These are phyloP conservation scores for Pelagia noctiluca DNA, from an alignment of 30 jellyfish, hydroid and myxozoan genomes.

Conservation along the genomic window DNA sequence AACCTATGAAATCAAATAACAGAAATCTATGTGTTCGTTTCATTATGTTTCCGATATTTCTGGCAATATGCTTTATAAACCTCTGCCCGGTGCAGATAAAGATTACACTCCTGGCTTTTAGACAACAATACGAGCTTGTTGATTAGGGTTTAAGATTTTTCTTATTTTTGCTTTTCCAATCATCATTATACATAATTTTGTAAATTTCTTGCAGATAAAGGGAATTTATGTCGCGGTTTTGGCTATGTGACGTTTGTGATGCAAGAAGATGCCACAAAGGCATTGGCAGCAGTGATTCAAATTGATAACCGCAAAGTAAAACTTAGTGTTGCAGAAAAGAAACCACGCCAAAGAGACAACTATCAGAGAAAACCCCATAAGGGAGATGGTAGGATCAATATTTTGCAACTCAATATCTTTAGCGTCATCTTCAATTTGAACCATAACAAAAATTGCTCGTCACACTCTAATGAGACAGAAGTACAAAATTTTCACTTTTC, in stretches of 20 bases:
- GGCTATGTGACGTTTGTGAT: conserved; percentile 93
- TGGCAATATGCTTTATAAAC: background rate
- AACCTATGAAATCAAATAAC: background rate
- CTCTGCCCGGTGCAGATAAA: background rate
- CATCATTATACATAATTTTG: background rate
- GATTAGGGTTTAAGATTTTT: background rate
- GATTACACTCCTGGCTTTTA: no score
- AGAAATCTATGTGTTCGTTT: background rate
- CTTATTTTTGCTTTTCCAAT: background rate
- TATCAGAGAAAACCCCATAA: conserved; percentile 17
- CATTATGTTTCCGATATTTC: background rate
- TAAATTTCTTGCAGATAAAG: conserved; percentile 57
- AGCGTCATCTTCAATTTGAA: no score
- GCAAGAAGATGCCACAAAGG: conserved; percentile 95
- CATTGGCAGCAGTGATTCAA: conserved; percentile 24
- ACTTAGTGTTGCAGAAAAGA: conserved; percentile 80
- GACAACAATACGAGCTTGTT: background rate
- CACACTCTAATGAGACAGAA: no score
- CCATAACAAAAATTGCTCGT: no score
- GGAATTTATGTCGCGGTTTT: conserved; percentile 93
- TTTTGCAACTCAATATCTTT: no score
- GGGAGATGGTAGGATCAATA: background rate
- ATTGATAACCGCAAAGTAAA: conserved; percentile 64
- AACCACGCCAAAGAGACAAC: conserved; percentile 73
- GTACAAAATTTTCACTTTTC: no score